Conservation (phyloP, 2,888 invertebrate genomes). For the Philereme transversata region DNA sequence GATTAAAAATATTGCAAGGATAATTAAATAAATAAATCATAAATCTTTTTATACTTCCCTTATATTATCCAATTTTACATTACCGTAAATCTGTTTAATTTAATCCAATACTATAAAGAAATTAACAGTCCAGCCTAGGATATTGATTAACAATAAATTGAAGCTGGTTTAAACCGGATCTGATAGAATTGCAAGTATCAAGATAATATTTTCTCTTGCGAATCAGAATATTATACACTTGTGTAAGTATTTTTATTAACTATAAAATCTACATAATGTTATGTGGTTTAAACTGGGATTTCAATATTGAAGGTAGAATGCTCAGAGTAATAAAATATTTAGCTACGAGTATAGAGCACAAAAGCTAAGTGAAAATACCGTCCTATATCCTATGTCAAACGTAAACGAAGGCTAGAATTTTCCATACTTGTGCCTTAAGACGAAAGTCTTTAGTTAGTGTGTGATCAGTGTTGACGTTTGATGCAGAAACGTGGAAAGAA, state of each 20-base stretch:
- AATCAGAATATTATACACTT: constrained; percentile 4
- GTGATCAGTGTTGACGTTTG: too few species aligned
- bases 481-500: too few species aligned
- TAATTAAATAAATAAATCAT: too few species aligned
- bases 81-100: too few species aligned
- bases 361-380: too few species aligned
- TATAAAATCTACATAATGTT: constrained; percentile 29
- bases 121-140: background rate
- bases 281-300: constrained; percentile 12
- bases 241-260: constrained; percentile 8
- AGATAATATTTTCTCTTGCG: background rate
- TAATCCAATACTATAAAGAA: background rate
- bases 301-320: constrained; percentile 14
- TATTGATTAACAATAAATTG: constrained; percentile 3
- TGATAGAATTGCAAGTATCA: background rate
- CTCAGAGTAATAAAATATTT: background rate
- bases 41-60: too few species aligned
- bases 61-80: too few species aligned
- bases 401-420: too few species aligned
- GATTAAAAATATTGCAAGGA: too few species aligned
- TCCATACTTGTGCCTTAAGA: too few species aligned
- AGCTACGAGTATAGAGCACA: background rate
- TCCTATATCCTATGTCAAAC: too few species aligned
- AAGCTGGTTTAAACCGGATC: background rate
- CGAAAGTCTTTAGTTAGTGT: too few species aligned